Evolutionary conservation across 2,113 vertebrate genomes (phyloP).

Genomic region (Siniperca chuatsi): DNA sequence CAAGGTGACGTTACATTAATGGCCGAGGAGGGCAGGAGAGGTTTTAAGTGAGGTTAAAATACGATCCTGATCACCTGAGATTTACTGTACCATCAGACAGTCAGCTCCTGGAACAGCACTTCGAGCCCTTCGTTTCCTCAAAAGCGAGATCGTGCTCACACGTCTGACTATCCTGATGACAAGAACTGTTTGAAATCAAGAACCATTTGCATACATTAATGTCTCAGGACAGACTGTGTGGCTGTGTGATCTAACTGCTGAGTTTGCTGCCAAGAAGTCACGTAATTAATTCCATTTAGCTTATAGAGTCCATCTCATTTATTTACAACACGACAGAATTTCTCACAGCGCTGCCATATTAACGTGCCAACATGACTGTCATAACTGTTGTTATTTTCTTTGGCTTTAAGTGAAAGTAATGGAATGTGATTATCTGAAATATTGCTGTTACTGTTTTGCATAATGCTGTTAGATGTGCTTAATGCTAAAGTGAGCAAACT

Average conservation of each 20-base stretch:
- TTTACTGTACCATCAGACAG: background rate
- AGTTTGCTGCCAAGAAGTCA: slow-evolving; percentile 13
- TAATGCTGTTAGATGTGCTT: too few relatives aligned
- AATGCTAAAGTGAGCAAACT: too few relatives aligned
- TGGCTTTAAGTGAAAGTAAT: background rate
- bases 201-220: too few relatives aligned
- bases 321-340: background rate
- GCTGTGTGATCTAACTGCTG: slow-evolving; percentile 5
- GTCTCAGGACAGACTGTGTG: slow-evolving; percentile 4
- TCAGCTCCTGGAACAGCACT: background rate
- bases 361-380: background rate
- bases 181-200: too few relatives aligned
- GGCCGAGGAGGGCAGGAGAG: background rate
- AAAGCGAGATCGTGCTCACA: background rate
- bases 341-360: background rate
- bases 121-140: background rate
- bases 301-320: background rate
- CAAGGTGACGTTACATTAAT: slow-evolving; percentile 46
- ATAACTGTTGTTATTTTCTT: too few relatives aligned
- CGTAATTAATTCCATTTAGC: background rate
- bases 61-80: slow-evolving; percentile 5
- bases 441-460: too few relatives aligned
- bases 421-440: too few relatives aligned
- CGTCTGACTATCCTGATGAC: background rate
- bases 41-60: background rate